Conservation (phyloP, 2,888 invertebrate genomes). For the Xestoiulus laeticollis region DNA sequence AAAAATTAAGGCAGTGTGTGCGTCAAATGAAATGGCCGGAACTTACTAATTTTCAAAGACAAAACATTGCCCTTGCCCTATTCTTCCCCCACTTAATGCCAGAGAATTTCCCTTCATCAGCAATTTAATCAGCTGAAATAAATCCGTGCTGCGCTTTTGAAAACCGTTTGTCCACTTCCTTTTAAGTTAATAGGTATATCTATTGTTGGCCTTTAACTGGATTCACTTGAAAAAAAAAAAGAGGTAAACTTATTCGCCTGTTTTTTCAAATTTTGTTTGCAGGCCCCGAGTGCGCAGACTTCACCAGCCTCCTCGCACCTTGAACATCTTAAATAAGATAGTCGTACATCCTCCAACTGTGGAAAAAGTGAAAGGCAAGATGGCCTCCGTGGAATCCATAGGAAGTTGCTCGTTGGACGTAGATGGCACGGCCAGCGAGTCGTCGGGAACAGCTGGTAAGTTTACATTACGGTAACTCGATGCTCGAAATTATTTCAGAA, state of each 20-base stretch:
- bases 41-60: slow-evolving; percentile 23
- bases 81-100: not conserved
- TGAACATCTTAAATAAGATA: slow-evolving; percentile 57
- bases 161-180: not conserved
- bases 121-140: not conserved
- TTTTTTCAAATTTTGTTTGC: not conserved
- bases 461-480: not conserved
- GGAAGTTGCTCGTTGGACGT: slow-evolving; percentile 87
- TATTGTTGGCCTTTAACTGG: not conserved
- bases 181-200: not conserved
- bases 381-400: slow-evolving; percentile 78
- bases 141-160: not conserved
- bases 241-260: slow-evolving; percentile 1
- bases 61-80: slow-evolving; percentile 10
- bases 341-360: slow-evolving; percentile 57
- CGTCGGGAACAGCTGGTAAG: slow-evolving; percentile 53
- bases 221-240: not conserved
- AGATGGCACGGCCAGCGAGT: slow-evolving; percentile 69
- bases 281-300: slow-evolving; percentile 50
- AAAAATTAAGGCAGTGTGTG: not conserved
- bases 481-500: not conserved
- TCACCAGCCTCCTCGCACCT: slow-evolving; percentile 57
- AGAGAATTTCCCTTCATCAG: not conserved
- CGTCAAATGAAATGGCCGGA: slow-evolving; percentile 7
- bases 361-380: slow-evolving; percentile 57